Percentiles rank a stretch among this genome's conserved stretches.
Evolutionary conservation across 2,113 vertebrate genomes (phyloP).

Genomic region (Herpetotheres cachinnans): DNA sequence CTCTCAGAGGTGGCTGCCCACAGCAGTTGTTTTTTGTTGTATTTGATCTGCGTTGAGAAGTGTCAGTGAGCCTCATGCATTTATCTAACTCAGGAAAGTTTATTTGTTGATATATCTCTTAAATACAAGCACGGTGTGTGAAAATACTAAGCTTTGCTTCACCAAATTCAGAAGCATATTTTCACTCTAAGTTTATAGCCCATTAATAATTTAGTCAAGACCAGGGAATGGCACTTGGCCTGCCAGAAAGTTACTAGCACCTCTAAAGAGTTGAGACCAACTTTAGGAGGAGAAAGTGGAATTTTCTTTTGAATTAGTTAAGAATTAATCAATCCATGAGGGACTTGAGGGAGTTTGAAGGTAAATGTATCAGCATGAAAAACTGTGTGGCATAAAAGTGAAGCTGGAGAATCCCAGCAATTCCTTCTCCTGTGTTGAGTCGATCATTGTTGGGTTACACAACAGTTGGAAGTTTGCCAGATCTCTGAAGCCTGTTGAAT

Average conservation of each 20-base stretch:
- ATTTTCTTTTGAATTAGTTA: neutral
- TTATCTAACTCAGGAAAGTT: neutral
- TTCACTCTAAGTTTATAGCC: neutral
- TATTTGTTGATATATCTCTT: neutral
- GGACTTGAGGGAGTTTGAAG: neutral
- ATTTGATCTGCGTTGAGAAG: neutral
- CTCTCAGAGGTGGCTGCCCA: neutral
- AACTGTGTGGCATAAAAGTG: neutral
- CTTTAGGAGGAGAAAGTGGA: neutral
- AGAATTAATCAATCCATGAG: neutral
- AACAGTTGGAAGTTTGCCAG: neutral
- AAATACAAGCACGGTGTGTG: neutral
- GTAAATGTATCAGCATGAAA: neutral
- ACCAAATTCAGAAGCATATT: neutral
- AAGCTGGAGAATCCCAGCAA: neutral
- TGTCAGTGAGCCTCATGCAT: neutral
- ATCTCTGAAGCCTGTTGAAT: neutral
- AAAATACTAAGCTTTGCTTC: neutral
- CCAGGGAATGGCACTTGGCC: neutral
- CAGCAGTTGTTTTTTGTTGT: neutral
- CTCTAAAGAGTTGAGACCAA: neutral
- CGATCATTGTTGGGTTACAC: neutral
- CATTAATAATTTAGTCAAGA: neutral
- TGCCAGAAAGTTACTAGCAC: neutral
- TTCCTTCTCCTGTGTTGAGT: neutral